These are phyloP conservation scores for Diaphora mendica DNA, from an alignment of 2,888 invertebrate species.

Conservation along the genomic window DNA sequence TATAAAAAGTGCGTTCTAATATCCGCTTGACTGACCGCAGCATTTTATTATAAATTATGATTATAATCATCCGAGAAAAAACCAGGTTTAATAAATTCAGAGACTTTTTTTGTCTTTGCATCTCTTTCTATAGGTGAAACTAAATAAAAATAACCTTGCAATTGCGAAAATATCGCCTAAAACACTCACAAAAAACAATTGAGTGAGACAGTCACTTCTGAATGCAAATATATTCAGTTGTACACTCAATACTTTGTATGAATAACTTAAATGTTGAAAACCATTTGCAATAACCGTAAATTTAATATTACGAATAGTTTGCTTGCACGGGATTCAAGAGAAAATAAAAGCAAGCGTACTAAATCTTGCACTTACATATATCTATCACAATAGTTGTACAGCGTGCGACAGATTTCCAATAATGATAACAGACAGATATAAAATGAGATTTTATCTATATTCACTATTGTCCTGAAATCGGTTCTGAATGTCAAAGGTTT, in stretches of 20 bases:
- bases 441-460: slow-evolving; percentile 20
- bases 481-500: slow-evolving; percentile 14
- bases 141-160: too few species aligned
- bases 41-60: too few species aligned
- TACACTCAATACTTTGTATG: background rate
- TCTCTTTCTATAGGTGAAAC: too few species aligned
- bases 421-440: slow-evolving; percentile 30
- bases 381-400: slow-evolving; percentile 1
- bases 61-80: too few species aligned
- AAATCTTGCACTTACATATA: background rate
- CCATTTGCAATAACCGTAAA: background rate
- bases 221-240: background rate
- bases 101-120: too few species aligned
- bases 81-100: too few species aligned
- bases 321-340: background rate
- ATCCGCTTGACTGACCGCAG: too few species aligned
- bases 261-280: background rate
- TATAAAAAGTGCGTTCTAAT: too few species aligned
- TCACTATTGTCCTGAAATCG: slow-evolving; percentile 13
- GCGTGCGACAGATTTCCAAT: slow-evolving; percentile 39
- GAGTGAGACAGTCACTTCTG: background rate
- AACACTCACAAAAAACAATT: background rate
- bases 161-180: too few species aligned
- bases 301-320: background rate
- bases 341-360: background rate